Evolutionary conservation across 1,140 invertebrate genomes (phyloP), one percentile per base, ranked within the genome.

Genomic region (Drosophila burlai): DNA sequence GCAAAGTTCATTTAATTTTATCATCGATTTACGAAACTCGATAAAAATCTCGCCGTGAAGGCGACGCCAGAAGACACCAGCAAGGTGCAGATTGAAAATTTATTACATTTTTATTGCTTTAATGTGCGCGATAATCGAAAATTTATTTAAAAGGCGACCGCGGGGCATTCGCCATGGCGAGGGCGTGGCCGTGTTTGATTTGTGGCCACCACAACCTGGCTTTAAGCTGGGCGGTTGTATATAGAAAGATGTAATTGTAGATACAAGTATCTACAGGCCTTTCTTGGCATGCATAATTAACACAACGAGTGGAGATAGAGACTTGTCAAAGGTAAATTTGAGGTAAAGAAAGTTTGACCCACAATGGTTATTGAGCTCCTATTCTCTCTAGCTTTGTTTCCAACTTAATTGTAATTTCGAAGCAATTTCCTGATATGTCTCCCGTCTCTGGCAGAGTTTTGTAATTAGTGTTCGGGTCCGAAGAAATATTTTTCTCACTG

Each of bases 51-150:
- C 68, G 49, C 50, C 57, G 45, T 50, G 47, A 46, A 66, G 18
- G 31, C 34, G 50, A 36, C 18, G 16, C 3, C 16, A 31, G 49
- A 26, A 50, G 9, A 18, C 49, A 50, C 49, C 26, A 38, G 72
- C 52, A 83, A 71, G 66, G 42, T 74, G 80, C 68, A 86, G 86
- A 91, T 91, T 87, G 89, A 91, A 91, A 91, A 91, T 91, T 87
- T 91, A 91, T 87, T 91, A 81, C 76, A 85, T 87, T 91, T 91
- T 91, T 91, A 91, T 91, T 91, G 83, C 89, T 83, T 71, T 80
- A 85, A 91, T 87, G 89, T 78, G 60, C 68, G 79, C 84, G 89
- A 91, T 91, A 91, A 91, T 91, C 89, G 89, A 91, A 91, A 91
- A 85, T 91, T 91, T 89, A 91, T 91, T 91, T 91, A 91, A 84